phyloP scores from a whole-genome alignment of 1,140 invertebrate genomes.

The Pantala flavescens region DNA sequence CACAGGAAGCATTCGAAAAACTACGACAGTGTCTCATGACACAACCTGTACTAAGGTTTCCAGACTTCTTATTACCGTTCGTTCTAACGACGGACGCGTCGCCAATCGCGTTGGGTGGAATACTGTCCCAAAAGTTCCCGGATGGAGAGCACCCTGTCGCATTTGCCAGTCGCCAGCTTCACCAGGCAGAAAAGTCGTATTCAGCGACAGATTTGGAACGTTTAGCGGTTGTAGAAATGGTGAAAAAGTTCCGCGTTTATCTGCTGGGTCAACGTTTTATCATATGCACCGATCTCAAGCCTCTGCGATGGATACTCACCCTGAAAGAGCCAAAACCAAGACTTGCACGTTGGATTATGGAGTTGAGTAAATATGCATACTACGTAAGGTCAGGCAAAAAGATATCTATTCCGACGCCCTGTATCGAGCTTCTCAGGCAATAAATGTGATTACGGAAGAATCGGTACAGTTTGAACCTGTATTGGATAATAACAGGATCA shows the following conservation, averaged over 20 bases:
- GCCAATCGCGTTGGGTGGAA: neutral
- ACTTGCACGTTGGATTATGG: too few species aligned
- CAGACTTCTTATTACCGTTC: neutral
- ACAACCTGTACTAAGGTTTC: neutral
- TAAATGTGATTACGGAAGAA: too few species aligned
- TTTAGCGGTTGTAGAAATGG: constrained; percentile 32
- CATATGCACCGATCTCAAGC: constrained; percentile 33
- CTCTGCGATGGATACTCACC: constrained; percentile 21
- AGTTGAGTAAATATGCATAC: too few species aligned
- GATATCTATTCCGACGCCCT: too few species aligned
- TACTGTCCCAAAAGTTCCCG: constrained; percentile 18
- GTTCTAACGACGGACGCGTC: neutral
- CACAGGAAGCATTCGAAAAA: constrained; percentile 15
- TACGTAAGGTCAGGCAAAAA: too few species aligned
- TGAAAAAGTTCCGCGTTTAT: constrained; percentile 36
- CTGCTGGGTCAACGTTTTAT: constrained; percentile 32
- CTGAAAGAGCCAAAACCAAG: too few species aligned
- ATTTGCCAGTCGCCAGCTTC: constrained; percentile 29
- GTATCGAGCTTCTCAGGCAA: too few species aligned
- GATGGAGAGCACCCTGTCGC: constrained; percentile 28
- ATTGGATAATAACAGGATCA: too few species aligned
- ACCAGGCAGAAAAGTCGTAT: constrained; percentile 33
- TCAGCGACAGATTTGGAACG: constrained; percentile 37
- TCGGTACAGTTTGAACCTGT: too few species aligned
- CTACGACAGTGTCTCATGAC: neutral